A percentile compares a stretch with the other conserved stretches of the same genome.
phyloP scores from a whole-genome alignment of 1,140 invertebrate genomes.

The Hetaerina americana region DNA sequence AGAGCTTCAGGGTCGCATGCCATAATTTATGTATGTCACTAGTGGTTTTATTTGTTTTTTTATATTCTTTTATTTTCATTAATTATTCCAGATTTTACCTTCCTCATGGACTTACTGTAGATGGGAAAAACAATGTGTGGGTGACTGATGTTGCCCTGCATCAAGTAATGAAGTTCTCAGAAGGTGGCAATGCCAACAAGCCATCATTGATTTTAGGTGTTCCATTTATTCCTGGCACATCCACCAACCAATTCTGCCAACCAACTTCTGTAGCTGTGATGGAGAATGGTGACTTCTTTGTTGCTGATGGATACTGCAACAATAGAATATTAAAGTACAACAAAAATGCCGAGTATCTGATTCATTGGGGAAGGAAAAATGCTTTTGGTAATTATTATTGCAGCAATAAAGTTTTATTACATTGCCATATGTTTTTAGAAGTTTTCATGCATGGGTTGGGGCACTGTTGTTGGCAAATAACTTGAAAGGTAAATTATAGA shows the following conservation, averaged over 20 bases:
- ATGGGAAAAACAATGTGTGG: slow-evolving; percentile 69
- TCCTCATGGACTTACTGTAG: slow-evolving; percentile 85
- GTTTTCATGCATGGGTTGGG: no score
- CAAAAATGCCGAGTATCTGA: slow-evolving; percentile 48
- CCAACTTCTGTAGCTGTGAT: slow-evolving; percentile 81
- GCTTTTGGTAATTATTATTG: neutral
- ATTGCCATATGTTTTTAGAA: no score
- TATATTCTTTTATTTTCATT: slow-evolving; percentile 11
- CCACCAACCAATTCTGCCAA: slow-evolving; percentile 77
- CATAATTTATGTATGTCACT: no score
- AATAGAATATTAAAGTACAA: slow-evolving; percentile 75
- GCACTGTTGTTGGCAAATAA: no score
- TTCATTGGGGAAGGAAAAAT: slow-evolving; percentile 44
- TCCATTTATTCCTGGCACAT: slow-evolving; percentile 64
- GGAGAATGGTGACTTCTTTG: slow-evolving; percentile 69
- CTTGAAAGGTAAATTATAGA: no score
- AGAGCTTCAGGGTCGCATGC: no score
- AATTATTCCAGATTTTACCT: slow-evolving; percentile 63
- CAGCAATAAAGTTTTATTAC: no score
- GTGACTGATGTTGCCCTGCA: slow-evolving; percentile 87
- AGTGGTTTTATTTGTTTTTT: no score
- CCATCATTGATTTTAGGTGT: slow-evolving; percentile 26
- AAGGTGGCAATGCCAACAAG: slow-evolving; percentile 22
- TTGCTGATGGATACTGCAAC: slow-evolving; percentile 93
- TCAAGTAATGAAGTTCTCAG: slow-evolving; percentile 71